phyloP scores from a whole-genome alignment of 2,113 vertebrate species.

The Casuarius casuarius region DNA sequence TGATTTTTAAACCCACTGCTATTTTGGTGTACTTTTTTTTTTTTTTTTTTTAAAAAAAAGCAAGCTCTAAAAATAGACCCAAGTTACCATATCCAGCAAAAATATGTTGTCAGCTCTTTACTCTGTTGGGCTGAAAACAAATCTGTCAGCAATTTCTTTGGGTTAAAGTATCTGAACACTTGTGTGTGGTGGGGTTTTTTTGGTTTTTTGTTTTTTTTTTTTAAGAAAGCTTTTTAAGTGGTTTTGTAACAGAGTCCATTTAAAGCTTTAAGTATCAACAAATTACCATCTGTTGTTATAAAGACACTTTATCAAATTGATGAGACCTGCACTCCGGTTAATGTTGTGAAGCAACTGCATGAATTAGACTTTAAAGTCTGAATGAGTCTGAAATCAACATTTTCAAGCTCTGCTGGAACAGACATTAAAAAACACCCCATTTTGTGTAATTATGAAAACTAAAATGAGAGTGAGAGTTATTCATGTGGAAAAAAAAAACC shows the following conservation, averaged over 20 bases:
- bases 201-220: conserved; percentile 56
- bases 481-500: neutral
- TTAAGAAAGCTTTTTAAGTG: conserved; percentile 65
- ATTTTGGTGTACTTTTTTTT: conserved; percentile 72
- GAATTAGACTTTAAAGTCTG: conserved; percentile 39
- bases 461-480: conserved; percentile 37
- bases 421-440: conserved; percentile 1
- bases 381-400: conserved; percentile 33
- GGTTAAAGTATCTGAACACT: conserved; percentile 74
- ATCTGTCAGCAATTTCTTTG: conserved; percentile 79
- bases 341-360: conserved; percentile 28
- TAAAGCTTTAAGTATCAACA: conserved; percentile 71
- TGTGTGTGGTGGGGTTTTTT: neutral
- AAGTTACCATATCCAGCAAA: conserved; percentile 78
- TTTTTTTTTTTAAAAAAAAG: conserved; percentile 50
- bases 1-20: conserved; percentile 74
- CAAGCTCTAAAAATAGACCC: conserved; percentile 79
- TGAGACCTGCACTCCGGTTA: conserved; percentile 40
- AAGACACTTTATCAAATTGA: conserved; percentile 54
- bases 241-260: conserved; percentile 69
- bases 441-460: conserved; percentile 23
- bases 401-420: conserved; percentile 29
- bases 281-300: conserved; percentile 64
- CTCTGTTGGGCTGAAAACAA: conserved; percentile 72
- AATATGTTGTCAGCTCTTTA: conserved; percentile 79